phyloP scores from a whole-genome alignment of 1,140 invertebrate genomes.

The Aphaenogaster floridana region DNA sequence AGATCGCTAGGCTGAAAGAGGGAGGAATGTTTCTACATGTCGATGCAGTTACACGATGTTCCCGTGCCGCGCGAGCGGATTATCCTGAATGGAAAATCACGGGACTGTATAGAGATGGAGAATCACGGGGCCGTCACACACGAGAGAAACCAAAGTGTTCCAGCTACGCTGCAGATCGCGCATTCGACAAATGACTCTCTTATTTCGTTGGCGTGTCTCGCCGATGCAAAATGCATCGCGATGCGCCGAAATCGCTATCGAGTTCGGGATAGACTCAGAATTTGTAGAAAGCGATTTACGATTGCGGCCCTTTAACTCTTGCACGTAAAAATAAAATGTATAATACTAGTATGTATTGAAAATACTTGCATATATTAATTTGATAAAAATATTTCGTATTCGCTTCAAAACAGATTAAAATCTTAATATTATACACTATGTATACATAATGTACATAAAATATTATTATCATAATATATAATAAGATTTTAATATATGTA shows the following conservation, averaged over 20 bases:
- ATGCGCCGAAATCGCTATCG: conserved; percentile 34
- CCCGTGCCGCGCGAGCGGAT: conserved; percentile 5
- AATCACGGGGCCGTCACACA: neutral
- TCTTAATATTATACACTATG: too few relatives aligned
- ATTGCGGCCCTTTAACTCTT: neutral
- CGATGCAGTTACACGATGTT: conserved; percentile 41
- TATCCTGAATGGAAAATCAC: conserved; percentile 68
- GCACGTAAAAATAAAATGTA: neutral
- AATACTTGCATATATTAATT: neutral
- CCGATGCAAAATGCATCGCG: conserved; percentile 59
- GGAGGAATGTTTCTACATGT: conserved; percentile 62
- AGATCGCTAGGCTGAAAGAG: conserved; percentile 37
- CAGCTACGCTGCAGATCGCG: conserved; percentile 8
- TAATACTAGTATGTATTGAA: too few relatives aligned
- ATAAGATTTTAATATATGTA: too few relatives aligned
- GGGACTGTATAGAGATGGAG: conserved; percentile 20
- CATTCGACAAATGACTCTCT: conserved; percentile 71
- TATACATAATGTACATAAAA: neutral
- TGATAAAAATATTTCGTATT: too few relatives aligned
- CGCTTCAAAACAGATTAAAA: too few relatives aligned
- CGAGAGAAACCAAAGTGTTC: conserved; percentile 45
- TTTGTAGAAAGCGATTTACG: neutral
- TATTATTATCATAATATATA: too few relatives aligned
- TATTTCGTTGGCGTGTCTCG: conserved; percentile 49
- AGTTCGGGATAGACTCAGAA: neutral